Evolutionary conservation across 2,888 invertebrate genomes (phyloP).

Genomic region (Nineta flava): DNA sequence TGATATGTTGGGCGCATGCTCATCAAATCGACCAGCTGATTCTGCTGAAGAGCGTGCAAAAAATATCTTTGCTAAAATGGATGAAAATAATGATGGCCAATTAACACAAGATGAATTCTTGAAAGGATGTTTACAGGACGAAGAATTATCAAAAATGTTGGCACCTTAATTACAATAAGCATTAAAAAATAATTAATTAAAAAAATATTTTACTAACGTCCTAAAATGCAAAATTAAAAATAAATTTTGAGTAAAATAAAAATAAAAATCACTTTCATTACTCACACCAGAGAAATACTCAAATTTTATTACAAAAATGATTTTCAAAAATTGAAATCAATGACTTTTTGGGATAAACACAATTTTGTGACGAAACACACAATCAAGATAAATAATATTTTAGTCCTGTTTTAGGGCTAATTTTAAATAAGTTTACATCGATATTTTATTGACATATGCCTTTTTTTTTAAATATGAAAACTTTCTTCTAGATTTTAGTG

Average conservation of each 20-base stretch:
- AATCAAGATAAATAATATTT: too few relatives aligned
- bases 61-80: constrained; percentile 99
- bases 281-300: too few relatives aligned
- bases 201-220: not conserved
- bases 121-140: constrained; percentile 93
- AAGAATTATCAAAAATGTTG: constrained; percentile 87
- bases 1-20: constrained; percentile 97
- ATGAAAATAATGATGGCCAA: constrained; percentile 97
- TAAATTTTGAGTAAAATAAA: not conserved
- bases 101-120: constrained; percentile 96
- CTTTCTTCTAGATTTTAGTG: too few relatives aligned
- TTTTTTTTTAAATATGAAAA: not conserved
- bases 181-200: not conserved
- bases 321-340: too few relatives aligned
- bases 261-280: too few relatives aligned
- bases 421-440: not conserved
- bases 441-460: constrained; percentile 1
- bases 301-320: too few relatives aligned
- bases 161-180: constrained; percentile 51
- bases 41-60: constrained; percentile 95
- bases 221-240: not conserved
- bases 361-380: too few relatives aligned
- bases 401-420: too few relatives aligned
- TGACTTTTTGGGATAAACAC: too few relatives aligned
- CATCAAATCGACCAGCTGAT: constrained; percentile 86